A percentile compares a stretch with the other conserved stretches of the same genome.
Evolutionary conservation across 2,113 vertebrate species (phyloP).

Genomic region (Cercocebus atys): DNA sequence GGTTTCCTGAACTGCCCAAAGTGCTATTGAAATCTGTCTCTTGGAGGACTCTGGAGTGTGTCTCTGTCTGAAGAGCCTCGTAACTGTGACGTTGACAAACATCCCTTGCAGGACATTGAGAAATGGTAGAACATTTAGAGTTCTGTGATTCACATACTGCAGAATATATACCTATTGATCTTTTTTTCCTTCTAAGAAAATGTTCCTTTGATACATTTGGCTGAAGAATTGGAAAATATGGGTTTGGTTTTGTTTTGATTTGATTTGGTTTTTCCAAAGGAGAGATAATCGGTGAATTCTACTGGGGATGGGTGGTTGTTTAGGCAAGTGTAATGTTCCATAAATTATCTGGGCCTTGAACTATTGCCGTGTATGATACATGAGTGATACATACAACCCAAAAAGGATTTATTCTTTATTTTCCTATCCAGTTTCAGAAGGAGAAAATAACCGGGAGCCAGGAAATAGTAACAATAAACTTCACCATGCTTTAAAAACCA

Average conservation of each 20-base stretch:
- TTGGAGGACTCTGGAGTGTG: neutral
- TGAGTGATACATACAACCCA: neutral
- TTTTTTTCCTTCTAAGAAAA: conserved; percentile 44
- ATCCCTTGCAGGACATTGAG: neutral
- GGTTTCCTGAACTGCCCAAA: neutral
- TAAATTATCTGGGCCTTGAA: neutral
- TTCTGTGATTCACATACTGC: neutral
- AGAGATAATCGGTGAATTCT: neutral
- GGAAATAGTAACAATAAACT: neutral
- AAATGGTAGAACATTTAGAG: neutral
- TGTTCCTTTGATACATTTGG: conserved; percentile 5
- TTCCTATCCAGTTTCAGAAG: neutral
- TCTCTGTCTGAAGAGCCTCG: neutral
- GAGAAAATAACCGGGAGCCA: neutral
- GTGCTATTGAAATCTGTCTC: neutral
- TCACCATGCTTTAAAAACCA: neutral
- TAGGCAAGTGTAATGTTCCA: neutral
- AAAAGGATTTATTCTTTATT: neutral
- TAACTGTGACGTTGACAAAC: neutral
- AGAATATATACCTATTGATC: conserved; percentile 23
- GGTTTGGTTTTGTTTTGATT: neutral
- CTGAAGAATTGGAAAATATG: neutral
- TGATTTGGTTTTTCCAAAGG: conserved; percentile 16
- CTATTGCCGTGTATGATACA: neutral
- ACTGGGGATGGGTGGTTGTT: neutral